Conservation (phyloP, 2,113 vertebrate species). For the Dicaeum eximium region DNA sequence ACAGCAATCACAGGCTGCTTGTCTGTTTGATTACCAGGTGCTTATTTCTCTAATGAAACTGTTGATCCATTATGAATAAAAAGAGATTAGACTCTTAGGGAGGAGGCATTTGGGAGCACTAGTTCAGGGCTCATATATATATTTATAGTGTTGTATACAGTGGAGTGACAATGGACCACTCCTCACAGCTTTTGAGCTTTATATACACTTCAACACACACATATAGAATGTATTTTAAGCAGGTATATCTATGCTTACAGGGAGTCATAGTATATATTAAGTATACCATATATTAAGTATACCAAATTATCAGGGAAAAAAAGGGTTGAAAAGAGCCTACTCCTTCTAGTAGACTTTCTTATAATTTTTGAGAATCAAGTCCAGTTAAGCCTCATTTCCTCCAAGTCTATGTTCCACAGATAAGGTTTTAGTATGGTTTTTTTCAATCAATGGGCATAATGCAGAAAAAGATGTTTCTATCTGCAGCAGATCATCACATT, state of each 20-base stretch:
- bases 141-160: background rate
- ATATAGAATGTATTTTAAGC: background rate
- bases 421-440: background rate
- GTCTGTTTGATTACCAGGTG: background rate
- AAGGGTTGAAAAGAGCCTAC: background rate
- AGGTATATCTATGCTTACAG: background rate
- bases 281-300: background rate
- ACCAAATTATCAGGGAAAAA: background rate
- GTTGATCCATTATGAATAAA: background rate
- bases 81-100: background rate
- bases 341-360: background rate
- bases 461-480: background rate
- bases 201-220: background rate
- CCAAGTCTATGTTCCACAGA: fast-evolving
- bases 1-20: background rate
- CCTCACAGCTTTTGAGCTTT: background rate
- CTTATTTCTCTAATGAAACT: background rate
- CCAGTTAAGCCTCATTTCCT: background rate
- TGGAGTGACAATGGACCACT: background rate
- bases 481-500: background rate
- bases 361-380: background rate
- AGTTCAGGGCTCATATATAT: background rate
- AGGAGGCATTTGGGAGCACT: background rate
- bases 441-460: background rate
- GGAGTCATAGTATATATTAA: background rate